Base-by-base conservation (phyloP, 2,797 vertebrate species). In the Enteromius radiatus region DNA sequence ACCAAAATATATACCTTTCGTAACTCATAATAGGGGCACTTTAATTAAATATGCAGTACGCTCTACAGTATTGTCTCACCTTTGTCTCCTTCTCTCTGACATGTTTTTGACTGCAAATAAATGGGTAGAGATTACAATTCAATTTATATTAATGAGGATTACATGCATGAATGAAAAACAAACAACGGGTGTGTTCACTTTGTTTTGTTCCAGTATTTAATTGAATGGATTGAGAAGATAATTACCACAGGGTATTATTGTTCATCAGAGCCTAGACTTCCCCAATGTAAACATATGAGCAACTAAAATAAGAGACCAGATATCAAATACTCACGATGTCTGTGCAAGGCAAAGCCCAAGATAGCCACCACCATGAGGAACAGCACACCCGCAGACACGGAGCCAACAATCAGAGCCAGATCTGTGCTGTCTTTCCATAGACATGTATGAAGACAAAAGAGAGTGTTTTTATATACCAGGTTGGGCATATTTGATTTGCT, bases 401-500 rank as follows among this genome's bases (percentile, higher is more conserved):
- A 93, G 45, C 95, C 94, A 26, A 92, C 26, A 0, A 94, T n/a
- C 3, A 95, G 87, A 33, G 94, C 92, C 91, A 95, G 74, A 92
- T 94, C 81, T 45, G 38, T 31, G 4, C 19, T 83, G 19, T 52
- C 74, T 59, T 45, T 74, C 6, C 33, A 49, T 0, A 52, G 19
- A 49, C 8, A 12, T 10, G 26, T 2, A 26, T 15, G 12, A 7
- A 52, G n/a, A 73, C 26, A 23, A 74, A 56, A 23, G 4, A 64
- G 26, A 43, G 36, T 47, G 12, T 41, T 19, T 28, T 4, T 26
- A 80, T 36, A 69, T 68, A 8, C n/a, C 15, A 38, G 17, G 6
- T 31, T 19, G 19, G 23, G 23, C 52, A 59, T n/a, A 15, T 61
- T 45, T 45, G 2, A 77, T 47, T 69, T 45, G 0, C 15, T 76